Evolutionary conservation across 2,888 invertebrate genomes (phyloP).

Genomic region (Drymonia ruficornis): DNA sequence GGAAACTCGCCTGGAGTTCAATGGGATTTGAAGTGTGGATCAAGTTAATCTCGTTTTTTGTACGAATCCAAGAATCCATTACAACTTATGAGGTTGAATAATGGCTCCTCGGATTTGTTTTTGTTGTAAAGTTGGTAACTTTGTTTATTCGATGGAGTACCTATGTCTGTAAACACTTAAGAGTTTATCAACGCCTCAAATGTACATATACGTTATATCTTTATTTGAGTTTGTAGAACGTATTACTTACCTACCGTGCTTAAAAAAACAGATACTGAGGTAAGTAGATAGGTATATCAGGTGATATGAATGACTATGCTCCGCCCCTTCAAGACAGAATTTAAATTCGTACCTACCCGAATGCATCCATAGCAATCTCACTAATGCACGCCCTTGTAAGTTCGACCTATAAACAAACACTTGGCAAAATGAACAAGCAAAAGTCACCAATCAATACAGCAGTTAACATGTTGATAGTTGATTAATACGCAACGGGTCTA

Average conservation of each 20-base stretch:
- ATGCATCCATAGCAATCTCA: slow-evolving; percentile 20
- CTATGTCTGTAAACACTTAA: too few species aligned
- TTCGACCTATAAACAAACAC: slow-evolving; percentile 37
- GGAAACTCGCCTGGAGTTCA: slow-evolving; percentile 23
- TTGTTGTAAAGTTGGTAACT: neutral
- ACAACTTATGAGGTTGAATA: slow-evolving; percentile 7
- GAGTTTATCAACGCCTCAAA: too few species aligned
- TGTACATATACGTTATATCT: too few species aligned
- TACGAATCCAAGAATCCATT: slow-evolving; percentile 10
- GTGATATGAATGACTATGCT: too few species aligned
- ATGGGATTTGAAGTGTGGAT: slow-evolving; percentile 16
- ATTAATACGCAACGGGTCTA: slow-evolving; percentile 53
- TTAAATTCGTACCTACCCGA: too few species aligned
- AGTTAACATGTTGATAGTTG: slow-evolving; percentile 58
- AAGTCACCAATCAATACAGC: slow-evolving; percentile 46
- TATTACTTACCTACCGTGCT: too few species aligned
- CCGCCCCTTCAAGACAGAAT: too few species aligned
- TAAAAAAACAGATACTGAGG: too few species aligned
- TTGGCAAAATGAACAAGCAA: slow-evolving; percentile 44
- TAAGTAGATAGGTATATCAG: too few species aligned
- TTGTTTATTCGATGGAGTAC: too few species aligned
- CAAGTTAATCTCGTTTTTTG: slow-evolving; percentile 14
- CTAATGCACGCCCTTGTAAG: slow-evolving; percentile 24
- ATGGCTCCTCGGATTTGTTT: slow-evolving; percentile 3
- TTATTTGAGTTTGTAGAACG: too few species aligned